phyloP scores from a whole-genome alignment of 2,888 invertebrate genomes.

The Oscheius sp. region DNA sequence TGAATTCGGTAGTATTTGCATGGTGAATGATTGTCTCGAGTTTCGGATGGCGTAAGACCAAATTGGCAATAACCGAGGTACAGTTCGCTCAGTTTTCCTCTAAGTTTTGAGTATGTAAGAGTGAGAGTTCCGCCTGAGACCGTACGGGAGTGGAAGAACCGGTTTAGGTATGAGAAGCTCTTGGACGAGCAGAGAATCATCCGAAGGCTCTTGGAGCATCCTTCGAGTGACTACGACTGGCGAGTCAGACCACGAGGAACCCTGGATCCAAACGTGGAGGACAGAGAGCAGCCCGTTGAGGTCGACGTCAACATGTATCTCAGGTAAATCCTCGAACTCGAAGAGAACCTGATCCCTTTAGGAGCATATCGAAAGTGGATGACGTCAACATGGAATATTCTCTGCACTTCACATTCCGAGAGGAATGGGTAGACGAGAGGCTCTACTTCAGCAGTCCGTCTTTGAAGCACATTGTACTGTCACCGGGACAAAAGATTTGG shows the following conservation, averaged over 20 bases:
- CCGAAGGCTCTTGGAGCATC: slow-evolving; percentile 46
- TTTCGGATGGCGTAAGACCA: background rate
- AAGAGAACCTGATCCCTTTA: slow-evolving; percentile 28
- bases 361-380: slow-evolving; percentile 68
- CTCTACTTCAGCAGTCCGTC: slow-evolving; percentile 71
- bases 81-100: too few relatives aligned
- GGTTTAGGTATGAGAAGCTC: slow-evolving; percentile 55
- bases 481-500: slow-evolving; percentile 60
- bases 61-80: too few relatives aligned
- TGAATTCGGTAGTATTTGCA: slow-evolving; percentile 20
- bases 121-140: too few relatives aligned
- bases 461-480: slow-evolving; percentile 62
- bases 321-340: slow-evolving; percentile 38
- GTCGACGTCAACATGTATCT: slow-evolving; percentile 64
- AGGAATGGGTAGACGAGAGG: slow-evolving; percentile 90
- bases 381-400: slow-evolving; percentile 83
- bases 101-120: too few relatives aligned
- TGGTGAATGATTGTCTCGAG: background rate
- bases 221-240: slow-evolving; percentile 67
- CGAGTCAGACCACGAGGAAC: slow-evolving; percentile 66
- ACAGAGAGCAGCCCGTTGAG: slow-evolving; percentile 50
- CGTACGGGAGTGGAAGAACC: too few relatives aligned
- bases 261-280: slow-evolving; percentile 30
- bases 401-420: slow-evolving; percentile 92
- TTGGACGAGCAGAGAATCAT: slow-evolving; percentile 65